Percentiles rank a stretch among this genome's conserved stretches.
Conservation (phyloP, 2,888 invertebrate species). For the Allacma fusca region DNA sequence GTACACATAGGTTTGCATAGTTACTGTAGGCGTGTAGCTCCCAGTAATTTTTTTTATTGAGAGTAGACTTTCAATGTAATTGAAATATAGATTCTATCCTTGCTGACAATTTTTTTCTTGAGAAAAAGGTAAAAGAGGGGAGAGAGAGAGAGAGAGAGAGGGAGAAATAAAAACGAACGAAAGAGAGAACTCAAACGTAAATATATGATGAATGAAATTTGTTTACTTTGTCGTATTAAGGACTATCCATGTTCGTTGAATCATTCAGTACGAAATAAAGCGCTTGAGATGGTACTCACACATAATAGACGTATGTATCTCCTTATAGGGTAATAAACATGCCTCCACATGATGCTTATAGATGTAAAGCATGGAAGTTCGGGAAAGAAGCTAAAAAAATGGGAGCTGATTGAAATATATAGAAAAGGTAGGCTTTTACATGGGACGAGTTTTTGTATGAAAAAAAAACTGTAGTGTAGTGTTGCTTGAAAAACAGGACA, state of each 20-base stretch:
- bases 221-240: constrained; percentile 2
- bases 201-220: constrained; percentile 8
- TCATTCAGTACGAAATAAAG: no score
- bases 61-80: background rate
- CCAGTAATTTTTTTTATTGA: background rate
- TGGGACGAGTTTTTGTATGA: background rate
- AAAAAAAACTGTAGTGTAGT: no score
- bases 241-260: background rate
- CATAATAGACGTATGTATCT: no score
- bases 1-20: background rate
- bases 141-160: no score
- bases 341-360: no score
- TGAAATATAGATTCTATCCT: background rate
- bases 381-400: no score
- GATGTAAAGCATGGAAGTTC: no score
- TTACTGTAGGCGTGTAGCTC: no score
- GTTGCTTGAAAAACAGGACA: background rate
- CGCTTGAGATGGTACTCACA: no score
- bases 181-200: background rate
- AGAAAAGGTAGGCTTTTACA: background rate
- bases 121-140: background rate
- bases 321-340: no score
- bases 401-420: background rate
- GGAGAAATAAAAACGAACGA: background rate
- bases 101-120: background rate